These are phyloP conservation scores for Sinosuthora webbiana DNA, from an alignment of 2,113 vertebrate species.

Conservation along the genomic window DNA sequence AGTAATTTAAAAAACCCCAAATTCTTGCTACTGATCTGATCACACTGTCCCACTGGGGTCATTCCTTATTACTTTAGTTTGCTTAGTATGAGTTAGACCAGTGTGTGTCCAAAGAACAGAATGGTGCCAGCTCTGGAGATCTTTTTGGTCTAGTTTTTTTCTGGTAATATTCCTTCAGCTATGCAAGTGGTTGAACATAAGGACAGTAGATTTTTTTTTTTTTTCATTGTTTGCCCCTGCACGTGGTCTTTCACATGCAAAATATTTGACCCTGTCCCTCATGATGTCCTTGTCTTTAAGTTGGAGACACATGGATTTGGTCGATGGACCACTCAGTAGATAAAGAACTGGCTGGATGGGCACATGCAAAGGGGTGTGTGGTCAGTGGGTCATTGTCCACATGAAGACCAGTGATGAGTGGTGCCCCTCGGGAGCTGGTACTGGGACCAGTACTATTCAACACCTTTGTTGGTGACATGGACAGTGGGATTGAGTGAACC, in stretches of 20 bases:
- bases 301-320: background rate
- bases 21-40: background rate
- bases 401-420: background rate
- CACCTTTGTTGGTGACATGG: background rate
- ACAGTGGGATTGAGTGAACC: fast-evolving
- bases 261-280: background rate
- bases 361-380: background rate
- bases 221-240: background rate
- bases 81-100: background rate
- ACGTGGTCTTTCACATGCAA: background rate
- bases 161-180: background rate
- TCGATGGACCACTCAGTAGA: too few relatives aligned
- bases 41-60: background rate
- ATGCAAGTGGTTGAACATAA: background rate
- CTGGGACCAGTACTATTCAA: background rate
- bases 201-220: background rate
- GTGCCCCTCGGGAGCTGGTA: background rate
- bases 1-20: background rate
- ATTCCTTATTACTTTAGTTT: background rate
- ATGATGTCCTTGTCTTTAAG: background rate
- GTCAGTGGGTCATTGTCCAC: background rate
- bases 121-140: background rate
- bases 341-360: background rate
- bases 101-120: background rate
- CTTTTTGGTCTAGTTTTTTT: background rate